These are phyloP conservation scores for Babylonia areolata DNA, from an alignment of 1,140 invertebrate genomes.

Conservation along the genomic window DNA sequence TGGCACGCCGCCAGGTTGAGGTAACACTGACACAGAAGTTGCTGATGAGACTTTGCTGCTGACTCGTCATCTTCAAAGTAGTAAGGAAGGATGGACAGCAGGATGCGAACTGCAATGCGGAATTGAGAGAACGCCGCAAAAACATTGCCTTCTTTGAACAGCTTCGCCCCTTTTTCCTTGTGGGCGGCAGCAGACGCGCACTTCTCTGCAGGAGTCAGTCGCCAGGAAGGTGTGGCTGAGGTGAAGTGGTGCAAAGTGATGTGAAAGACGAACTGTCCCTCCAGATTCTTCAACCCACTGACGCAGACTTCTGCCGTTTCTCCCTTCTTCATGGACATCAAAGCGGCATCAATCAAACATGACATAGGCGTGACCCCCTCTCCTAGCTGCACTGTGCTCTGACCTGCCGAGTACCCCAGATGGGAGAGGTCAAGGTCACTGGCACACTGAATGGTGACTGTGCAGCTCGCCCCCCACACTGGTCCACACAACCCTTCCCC, in stretches of 20 bases:
- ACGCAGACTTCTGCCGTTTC: slow-evolving; percentile 50
- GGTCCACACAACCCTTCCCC: slow-evolving; percentile 26
- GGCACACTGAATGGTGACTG: neutral
- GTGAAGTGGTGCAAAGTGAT: slow-evolving; percentile 53
- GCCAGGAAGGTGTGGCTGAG: slow-evolving; percentile 43
- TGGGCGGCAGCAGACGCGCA: slow-evolving; percentile 52
- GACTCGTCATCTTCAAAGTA: neutral
- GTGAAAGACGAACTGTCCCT: slow-evolving; percentile 10
- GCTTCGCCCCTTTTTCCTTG: slow-evolving; percentile 60
- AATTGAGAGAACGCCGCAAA: slow-evolving; percentile 60
- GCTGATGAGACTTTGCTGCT: slow-evolving; percentile 33
- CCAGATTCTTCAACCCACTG: neutral
- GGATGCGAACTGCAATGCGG: slow-evolving; percentile 54
- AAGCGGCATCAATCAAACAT: slow-evolving; percentile 47
- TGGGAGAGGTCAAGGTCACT: neutral
- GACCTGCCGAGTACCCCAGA: slow-evolving; percentile 4
- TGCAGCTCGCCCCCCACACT: neutral
- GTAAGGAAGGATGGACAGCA: slow-evolving; percentile 49
- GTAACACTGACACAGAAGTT: slow-evolving; percentile 57
- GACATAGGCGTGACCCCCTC: slow-evolving; percentile 48
- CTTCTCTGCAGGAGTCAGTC: slow-evolving; percentile 54
- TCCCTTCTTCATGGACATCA: slow-evolving; percentile 50
- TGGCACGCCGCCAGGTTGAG: slow-evolving; percentile 74
- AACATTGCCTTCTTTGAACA: slow-evolving; percentile 55
- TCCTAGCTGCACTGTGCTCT: slow-evolving; percentile 41